Evolutionary conservation across 2,113 vertebrate species (phyloP), one percentile per base, ranked within the genome.

Genomic region (Sakesphorus luctuosus): DNA sequence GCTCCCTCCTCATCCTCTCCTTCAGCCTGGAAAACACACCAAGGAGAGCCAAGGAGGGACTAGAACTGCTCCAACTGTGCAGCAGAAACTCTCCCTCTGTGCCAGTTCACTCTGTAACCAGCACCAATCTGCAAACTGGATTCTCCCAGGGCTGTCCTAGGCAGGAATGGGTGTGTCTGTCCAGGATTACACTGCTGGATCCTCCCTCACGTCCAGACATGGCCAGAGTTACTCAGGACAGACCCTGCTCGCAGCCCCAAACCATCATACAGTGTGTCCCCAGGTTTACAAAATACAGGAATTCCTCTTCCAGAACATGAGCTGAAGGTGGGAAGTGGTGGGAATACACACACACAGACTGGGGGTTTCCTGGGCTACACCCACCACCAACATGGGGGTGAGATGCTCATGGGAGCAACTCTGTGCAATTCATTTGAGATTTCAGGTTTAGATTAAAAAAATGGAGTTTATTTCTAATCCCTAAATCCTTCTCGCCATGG

Each of bases 341-440:
- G 26, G 53, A 40, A 18, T 17, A 20, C 11, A 2, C n/a, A 2
- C n/a, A 3, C n/a, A 3, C 56, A 29, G 24, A 1, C 38, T 0
- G 0, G 36, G 12, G 21, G 3, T 5, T 20, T 35, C 44, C 8
- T 3, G 67, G 58, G 44, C 53, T 56, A 6, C 14, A 4, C 17
- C 49, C 31, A 4, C 44, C 11, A 3, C n/a, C 73, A 14, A 0
- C 1, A 1, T 0, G 0, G 2, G 18, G 3, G 65, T 20, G 28
- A 63, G 9, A 13, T 1, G 14, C 40, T 52, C 2, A 2, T 4
- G 14, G 38, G 90, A 29, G 87, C 8, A 7, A 5, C 28, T 67
- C 6, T 18, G 84, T 33, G 82, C 76, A 38, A 50, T 10, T 33
- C 21, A 28, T 26, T 63, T 72, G 65, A 73, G 61, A 75, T 78